Evolutionary conservation across 1,140 invertebrate species (phyloP).

Genomic region (Drosophila pseudoananassae): DNA sequence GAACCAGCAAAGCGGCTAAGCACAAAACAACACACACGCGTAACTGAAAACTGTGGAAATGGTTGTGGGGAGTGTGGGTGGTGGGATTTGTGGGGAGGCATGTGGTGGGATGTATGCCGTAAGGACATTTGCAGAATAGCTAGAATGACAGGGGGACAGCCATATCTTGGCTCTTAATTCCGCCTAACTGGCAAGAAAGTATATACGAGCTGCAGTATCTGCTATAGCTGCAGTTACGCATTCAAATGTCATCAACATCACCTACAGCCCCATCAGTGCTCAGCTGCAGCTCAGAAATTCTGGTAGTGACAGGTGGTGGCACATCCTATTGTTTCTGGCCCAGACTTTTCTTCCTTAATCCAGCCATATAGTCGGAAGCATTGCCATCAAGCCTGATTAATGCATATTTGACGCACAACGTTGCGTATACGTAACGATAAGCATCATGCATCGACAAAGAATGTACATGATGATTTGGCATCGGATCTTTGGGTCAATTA

Average conservation of each 20-base stretch:
- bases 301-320: slow-evolving; percentile 43
- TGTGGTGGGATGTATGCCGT: background rate
- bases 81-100: too few species aligned
- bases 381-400: slow-evolving; percentile 57
- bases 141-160: background rate
- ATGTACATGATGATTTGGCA: background rate
- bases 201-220: slow-evolving; percentile 28
- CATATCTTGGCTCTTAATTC: slow-evolving; percentile 27
- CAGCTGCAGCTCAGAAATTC: slow-evolving; percentile 32
- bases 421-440: slow-evolving; percentile 57
- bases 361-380: slow-evolving; percentile 17
- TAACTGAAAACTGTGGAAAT: slow-evolving; percentile 17
- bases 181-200: slow-evolving; percentile 54
- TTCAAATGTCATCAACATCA: slow-evolving; percentile 74
- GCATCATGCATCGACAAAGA: slow-evolving; percentile 1
- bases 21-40: slow-evolving; percentile 32
- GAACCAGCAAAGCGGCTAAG: slow-evolving; percentile 73
- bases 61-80: background rate
- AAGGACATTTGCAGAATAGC: background rate
- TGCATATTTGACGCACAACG: slow-evolving; percentile 41
- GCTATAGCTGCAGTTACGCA: slow-evolving; percentile 56
- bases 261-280: slow-evolving; percentile 39
- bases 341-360: slow-evolving; percentile 1
- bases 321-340: slow-evolving; percentile 29
- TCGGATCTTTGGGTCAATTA: background rate